Evolutionary conservation across 1,140 invertebrate species (phyloP), one percentile per base, ranked within the genome.

Genomic region (Leptestheria dahalacensis): DNA sequence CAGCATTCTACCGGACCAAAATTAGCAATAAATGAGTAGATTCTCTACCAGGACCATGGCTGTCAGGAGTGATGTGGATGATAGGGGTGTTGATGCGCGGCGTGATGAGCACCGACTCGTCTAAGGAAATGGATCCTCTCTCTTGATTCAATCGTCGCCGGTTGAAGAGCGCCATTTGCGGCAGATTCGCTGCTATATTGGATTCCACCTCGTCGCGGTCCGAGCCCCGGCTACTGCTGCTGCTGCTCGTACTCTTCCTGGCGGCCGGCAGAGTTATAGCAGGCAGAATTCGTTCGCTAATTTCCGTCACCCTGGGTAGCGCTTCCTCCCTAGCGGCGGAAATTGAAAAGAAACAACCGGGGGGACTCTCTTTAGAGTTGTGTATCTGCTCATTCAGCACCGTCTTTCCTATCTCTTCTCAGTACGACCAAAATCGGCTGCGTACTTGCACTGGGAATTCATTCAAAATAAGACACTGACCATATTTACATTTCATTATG

Each of bases 71-170:
- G 15, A 41, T 41, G 6, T 41, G 33, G 15, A 41, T 41, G 6
- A 41, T 41, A 15, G 33, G 33, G 6, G 33, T 41, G 26, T 41
- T n/a, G 53, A 56, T 15, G 20, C 53, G 53, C 53, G 53, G 53
- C 9, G 53, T 33, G 33, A 56, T 28, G 21, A 56, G 53, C 21
- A 56, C 41, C 23, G 53, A 56, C 20, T 56, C 53, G 18, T 60
- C 59, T 11, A 60, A 33, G 25, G 59, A 60, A 28, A 60, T 60
- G 26, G 59, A 60, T 18, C 59, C 59, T 24, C 59, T 23, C 50
- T 60, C 48, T 18, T 28, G 23, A 15, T 25, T 56, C 18, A 48
- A 50, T 10, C 59, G 55, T 21, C 59, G 59, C 1, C 59, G 48
- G 41, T 41, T 56, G 18, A 56, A 25, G 20, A 56, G 53, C 53